Base-by-base conservation (phyloP, 2,113 vertebrate species). In the Atrichornis clamosus region DNA sequence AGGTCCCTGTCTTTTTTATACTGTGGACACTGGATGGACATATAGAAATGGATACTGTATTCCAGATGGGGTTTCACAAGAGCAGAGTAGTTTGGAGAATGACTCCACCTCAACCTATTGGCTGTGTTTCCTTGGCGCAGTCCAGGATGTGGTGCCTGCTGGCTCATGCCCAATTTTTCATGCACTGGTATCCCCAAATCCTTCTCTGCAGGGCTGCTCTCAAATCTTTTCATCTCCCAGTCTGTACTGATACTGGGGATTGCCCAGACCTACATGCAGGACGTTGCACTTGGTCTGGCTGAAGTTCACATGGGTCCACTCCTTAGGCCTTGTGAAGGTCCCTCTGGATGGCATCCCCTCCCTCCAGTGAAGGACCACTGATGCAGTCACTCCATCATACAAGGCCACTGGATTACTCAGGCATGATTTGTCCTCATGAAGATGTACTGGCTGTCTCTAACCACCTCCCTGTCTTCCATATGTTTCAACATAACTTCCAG, bases 131-230 rank as follows among this genome's bases (percentile, higher is more conserved):
- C 80, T 32, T 72, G 12, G 44, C 47, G 28, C 20, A 64, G 32
- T 39, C n/a, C 53, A 42, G 60, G 10, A 14, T 58, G 18, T 8
- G 7, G 19, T 28, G 64, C 23, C 21, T 53, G 10, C 12, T 13
- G 10, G 9, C 27, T 70, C 1, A 6, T 49, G 32, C n/a, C 35
- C 2, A 23, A 3, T 69, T 86, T 86, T 65, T 76, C 44, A 23
- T 49, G 23, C 20, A n/a, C 12, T 0, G 0, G 3, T 50, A 24
- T 44, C 10, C 22, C 44, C 32, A 44, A 39, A 65, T 74, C 37
- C 59, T 89, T 37, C 33, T 65, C 52, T 59, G 37, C 35, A 37
- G 26, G 21, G 42, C 67, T 73, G 12, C 7, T 64, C 15, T 33
- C 37, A 35, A 16, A 37, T 20, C 18, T 17, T 11, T 32, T 50